phyloP scores from a whole-genome alignment of 2,888 invertebrate genomes.

The Morpho deidamia region DNA sequence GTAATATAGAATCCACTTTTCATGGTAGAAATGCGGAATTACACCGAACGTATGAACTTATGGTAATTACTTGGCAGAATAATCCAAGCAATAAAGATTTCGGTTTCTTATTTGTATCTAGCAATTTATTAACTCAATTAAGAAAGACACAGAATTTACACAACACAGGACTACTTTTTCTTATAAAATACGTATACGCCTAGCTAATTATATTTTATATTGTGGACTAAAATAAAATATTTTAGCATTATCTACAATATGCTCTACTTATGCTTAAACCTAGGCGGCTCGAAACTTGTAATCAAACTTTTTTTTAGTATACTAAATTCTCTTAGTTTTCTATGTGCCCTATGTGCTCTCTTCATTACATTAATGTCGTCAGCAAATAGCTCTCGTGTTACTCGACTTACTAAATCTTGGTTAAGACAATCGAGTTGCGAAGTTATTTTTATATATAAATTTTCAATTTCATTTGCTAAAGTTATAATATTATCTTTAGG shows the following conservation, averaged over 20 bases:
- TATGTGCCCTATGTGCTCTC: slow-evolving; percentile 33
- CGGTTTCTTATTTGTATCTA: slow-evolving; percentile 7
- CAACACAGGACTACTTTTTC: too few species aligned
- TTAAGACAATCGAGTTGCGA: slow-evolving; percentile 30
- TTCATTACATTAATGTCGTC: slow-evolving; percentile 33
- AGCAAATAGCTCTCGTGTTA: slow-evolving; percentile 29
- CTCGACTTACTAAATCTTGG: slow-evolving; percentile 31
- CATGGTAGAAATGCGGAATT: slow-evolving; percentile 44
- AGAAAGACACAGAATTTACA: background rate
- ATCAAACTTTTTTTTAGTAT: slow-evolving; percentile 33
- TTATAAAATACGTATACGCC: too few species aligned
- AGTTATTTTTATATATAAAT: slow-evolving; percentile 26
- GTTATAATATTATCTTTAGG: slow-evolving; percentile 31
- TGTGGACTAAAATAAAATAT: background rate
- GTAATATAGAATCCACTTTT: slow-evolving; percentile 31
- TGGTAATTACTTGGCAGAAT: slow-evolving; percentile 64
- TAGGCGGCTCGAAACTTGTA: slow-evolving; percentile 35
- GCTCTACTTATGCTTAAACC: slow-evolving; percentile 4
- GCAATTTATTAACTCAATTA: background rate
- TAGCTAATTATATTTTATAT: background rate
- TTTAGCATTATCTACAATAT: background rate
- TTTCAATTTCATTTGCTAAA: slow-evolving; percentile 33
- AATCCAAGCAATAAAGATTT: slow-evolving; percentile 38
- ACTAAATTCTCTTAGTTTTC: slow-evolving; percentile 31
- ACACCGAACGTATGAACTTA: slow-evolving; percentile 54